Evolutionary conservation across 2,888 invertebrate species (phyloP).

Genomic region (Chelonus formosanus): DNA sequence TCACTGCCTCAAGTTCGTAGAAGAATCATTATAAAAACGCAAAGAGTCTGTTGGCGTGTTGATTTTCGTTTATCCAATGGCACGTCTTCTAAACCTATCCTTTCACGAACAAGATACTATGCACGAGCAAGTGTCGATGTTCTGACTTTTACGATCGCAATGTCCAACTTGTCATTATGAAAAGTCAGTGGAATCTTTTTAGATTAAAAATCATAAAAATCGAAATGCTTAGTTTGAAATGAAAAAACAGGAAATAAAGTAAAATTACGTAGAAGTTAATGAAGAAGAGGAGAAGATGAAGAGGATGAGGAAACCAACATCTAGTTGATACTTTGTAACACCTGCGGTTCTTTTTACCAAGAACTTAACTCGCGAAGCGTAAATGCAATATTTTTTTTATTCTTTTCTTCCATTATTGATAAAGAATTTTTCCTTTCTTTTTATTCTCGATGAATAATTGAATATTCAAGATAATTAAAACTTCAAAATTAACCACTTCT

Average conservation of each 20-base stretch:
- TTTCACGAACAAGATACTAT: conserved; percentile 1
- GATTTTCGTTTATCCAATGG: conserved; percentile 39
- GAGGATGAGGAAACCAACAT: too few relatives aligned
- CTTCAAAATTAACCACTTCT: too few relatives aligned
- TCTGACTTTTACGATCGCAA: conserved; percentile 21
- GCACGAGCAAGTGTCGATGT: background rate
- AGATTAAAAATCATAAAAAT: conserved; percentile 17
- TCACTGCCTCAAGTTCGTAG: conserved; percentile 49
- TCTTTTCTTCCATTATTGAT: too few relatives aligned
- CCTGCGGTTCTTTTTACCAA: too few relatives aligned
- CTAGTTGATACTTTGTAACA: too few relatives aligned
- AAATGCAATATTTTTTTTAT: too few relatives aligned
- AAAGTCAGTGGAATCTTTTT: conserved; percentile 13
- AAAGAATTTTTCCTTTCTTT: too few relatives aligned
- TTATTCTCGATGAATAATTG: too few relatives aligned
- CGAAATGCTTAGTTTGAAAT: background rate
- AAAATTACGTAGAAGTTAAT: background rate
- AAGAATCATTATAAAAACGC: conserved; percentile 47
- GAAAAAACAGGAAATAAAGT: background rate
- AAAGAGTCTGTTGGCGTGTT: conserved; percentile 32
- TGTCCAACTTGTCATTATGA: conserved; percentile 26
- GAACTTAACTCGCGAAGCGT: too few relatives aligned
- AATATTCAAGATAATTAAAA: too few relatives aligned
- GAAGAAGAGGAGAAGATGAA: background rate
- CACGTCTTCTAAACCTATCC: conserved; percentile 13